phyloP scores from a whole-genome alignment of 2,113 vertebrate genomes.

The Callipepla californica region DNA sequence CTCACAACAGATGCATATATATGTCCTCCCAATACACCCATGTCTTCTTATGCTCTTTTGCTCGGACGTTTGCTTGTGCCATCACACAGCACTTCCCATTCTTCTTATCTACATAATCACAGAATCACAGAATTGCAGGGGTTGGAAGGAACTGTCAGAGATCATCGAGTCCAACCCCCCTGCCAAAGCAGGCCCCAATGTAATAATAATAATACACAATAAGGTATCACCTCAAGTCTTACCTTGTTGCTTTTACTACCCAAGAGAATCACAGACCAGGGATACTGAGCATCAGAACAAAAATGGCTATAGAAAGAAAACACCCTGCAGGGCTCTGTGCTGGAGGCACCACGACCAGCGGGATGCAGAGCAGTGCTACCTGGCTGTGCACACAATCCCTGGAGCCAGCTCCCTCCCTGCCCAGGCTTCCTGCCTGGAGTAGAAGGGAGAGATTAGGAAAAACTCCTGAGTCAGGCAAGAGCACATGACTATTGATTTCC shows the following conservation, averaged over 20 bases:
- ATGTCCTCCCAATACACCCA: background rate
- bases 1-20: background rate
- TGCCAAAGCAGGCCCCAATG: too few relatives aligned
- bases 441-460: background rate
- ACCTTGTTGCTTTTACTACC: background rate
- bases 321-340: accelerated
- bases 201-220: background rate
- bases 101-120: background rate
- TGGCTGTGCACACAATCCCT: background rate
- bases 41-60: background rate
- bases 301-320: background rate
- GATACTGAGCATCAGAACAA: background rate
- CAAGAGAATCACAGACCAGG: background rate
- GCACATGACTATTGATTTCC: background rate
- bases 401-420: background rate
- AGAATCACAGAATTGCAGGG: background rate
- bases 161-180: too few relatives aligned
- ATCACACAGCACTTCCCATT: background rate
- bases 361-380: background rate
- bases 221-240: background rate
- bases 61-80: background rate
- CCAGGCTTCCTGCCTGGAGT: background rate
- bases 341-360: background rate
- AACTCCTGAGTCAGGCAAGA: background rate
- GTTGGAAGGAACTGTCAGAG: too few relatives aligned